Evolutionary conservation across 2,797 vertebrate genomes (phyloP), one percentile per base, ranked within the genome.

Genomic region (Cuculus canorus): DNA sequence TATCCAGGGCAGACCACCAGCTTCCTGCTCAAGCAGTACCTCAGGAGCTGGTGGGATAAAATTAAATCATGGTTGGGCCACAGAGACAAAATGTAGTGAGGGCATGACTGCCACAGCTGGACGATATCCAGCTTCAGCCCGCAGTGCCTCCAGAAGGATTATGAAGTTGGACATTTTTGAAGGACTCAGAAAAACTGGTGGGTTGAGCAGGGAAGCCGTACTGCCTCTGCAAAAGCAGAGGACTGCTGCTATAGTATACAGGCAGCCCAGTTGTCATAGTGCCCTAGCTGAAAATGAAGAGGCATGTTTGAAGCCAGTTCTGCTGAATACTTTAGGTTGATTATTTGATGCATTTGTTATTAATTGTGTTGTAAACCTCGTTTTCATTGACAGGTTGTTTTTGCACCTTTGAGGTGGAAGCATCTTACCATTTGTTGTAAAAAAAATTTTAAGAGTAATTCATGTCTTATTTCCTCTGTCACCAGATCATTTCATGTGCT

Each of bases 381-480:
- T 57, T 79, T 88, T 87, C 56, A 48, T 19, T 79, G 45, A 43
- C 63, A 60, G 22, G 41, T 83, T 86, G 48, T 37, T 95, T 89
- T 78, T 91, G 60, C 15, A 83, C 24, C n/a, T 80, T 72, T 93
- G 79, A 91, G 76, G 83, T 54, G 61, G 35, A 92, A 75, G 25
- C 41, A 33, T 65, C 79, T 82, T 83, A 50, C 19, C 28, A 68
- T 87, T 86, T 69, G n/a, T 78, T 89, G 47, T 39, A 83, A 93
- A 96, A 89, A 89, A 79, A 30, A 75, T 88, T 92, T 63, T 52
- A n/a, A 66, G 63, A 79, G 30, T 88, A 86, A 88, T 63, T 82
- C 8, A 10, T 53, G n/a, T 69, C 47, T 86, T 91, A 69, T 92
- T 94, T 90, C 87, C 72, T 53, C 33, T 85, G 32, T 81, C 71